Conservation (phyloP, 2,888 invertebrate genomes). For the Tetanocera ferruginea region DNA sequence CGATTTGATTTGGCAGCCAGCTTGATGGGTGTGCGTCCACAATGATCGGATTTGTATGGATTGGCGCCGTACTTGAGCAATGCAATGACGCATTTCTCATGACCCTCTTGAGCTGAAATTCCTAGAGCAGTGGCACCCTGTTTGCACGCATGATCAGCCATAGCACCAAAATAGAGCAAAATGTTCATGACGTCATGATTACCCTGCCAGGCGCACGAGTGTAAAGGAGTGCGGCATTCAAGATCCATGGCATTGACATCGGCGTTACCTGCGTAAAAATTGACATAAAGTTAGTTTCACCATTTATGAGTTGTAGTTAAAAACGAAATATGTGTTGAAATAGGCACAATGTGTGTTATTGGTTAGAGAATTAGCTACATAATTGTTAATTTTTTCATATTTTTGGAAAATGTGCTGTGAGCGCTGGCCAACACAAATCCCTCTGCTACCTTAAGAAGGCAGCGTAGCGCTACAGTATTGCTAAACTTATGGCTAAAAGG, state of each 20-base stretch:
- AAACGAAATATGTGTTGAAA: too few species aligned
- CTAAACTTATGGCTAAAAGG: too few species aligned
- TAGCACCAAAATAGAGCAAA: conserved; percentile 83
- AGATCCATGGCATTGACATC: conserved; percentile 90
- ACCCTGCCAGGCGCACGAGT: conserved; percentile 97
- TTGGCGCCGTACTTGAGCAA: conserved; percentile 87
- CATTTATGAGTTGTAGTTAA: too few species aligned
- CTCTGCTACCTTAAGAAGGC: too few species aligned
- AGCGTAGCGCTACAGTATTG: too few species aligned
- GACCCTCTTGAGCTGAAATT: conserved; percentile 96
- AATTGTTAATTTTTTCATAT: too few species aligned
- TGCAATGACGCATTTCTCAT: conserved; percentile 90
- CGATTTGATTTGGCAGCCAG: conserved; percentile 94
- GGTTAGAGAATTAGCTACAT: too few species aligned
- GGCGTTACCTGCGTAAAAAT: conserved; percentile 75
- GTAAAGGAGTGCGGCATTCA: conserved; percentile 89
- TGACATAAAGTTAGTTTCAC: neutral
- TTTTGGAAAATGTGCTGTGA: too few species aligned
- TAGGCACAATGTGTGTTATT: too few species aligned
- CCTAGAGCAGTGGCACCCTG: conserved; percentile 96
- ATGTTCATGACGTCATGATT: conserved; percentile 87
- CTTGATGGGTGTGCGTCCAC: conserved; percentile 87
- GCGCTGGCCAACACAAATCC: too few species aligned
- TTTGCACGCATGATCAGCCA: conserved; percentile 91
- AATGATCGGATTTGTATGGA: conserved; percentile 87